These are phyloP conservation scores for Parauchenoglanis punctatus DNA, from an alignment of 2,797 vertebrate genomes.

Conservation along the genomic window DNA sequence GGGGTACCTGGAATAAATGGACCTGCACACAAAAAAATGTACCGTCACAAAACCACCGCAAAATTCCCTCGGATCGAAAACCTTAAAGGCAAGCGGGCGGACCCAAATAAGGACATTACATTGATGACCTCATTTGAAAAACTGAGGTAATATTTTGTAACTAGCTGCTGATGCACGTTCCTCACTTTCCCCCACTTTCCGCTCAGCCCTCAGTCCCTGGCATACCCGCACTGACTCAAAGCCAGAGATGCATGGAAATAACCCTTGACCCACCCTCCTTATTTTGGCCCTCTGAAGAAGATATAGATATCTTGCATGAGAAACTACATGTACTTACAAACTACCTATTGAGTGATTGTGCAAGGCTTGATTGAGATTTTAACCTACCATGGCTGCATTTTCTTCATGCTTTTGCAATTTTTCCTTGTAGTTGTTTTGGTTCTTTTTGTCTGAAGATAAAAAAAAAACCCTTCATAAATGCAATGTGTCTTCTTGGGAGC, in stretches of 20 bases:
- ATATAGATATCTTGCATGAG: constrained; percentile 91
- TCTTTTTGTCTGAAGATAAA: constrained; percentile 81
- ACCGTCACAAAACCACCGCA: constrained; percentile 98
- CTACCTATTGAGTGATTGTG: constrained; percentile 96
- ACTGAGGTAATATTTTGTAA: constrained; percentile 99
- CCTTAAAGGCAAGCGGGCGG: constrained; percentile 91
- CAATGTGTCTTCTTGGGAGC: constrained; percentile 76
- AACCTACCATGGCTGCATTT: constrained; percentile 91
- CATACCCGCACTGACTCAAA: constrained; percentile 85
- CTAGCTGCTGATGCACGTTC: constrained; percentile 88
- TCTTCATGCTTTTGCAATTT: constrained; percentile 90
- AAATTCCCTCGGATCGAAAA: constrained; percentile 97
- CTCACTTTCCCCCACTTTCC: constrained; percentile 83
- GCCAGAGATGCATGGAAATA: constrained; percentile 96
- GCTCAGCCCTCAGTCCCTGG: constrained; percentile 84
- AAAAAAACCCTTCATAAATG: constrained; percentile 71
- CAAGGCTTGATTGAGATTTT: constrained; percentile 95
- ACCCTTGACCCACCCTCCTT: constrained; percentile 67
- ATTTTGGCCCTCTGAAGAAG: constrained; percentile 78
- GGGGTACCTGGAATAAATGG: constrained; percentile 90
- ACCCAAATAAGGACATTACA: constrained; percentile 94
- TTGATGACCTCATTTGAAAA: constrained; percentile 98
- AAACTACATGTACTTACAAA: constrained; percentile 93
- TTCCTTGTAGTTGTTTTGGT: constrained; percentile 78
- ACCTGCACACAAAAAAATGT: constrained; percentile 99